Base-by-base conservation (phyloP, 2,113 vertebrate genomes). In the Henicopernis longicauda region DNA sequence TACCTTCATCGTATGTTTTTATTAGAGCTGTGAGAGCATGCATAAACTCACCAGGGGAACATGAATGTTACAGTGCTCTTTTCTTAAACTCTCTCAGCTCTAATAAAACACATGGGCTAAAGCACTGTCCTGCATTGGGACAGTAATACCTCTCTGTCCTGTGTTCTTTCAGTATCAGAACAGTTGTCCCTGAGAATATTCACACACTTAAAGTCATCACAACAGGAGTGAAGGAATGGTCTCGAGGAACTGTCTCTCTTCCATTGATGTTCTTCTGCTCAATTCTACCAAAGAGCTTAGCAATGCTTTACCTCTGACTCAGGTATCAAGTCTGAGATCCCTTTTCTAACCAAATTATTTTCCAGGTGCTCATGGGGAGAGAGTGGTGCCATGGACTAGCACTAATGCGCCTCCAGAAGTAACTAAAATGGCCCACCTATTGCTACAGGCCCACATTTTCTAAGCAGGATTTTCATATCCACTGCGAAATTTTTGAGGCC, bases 1-100 rank as follows among this genome's bases (percentile, higher is more conserved):
- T 97, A 96, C 96, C 95, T 97, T 97, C 95, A 93, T 88, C 66
- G n/a, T 93, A 71, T 97, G 95, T 97, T 97, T 97, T 97, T 93
- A 96, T 97, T 97, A 97, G 91, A 96, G 86, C 97, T 96, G 95
- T 89, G 89, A 96, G 93, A 97, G 97, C 97, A 82, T 76, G 97
- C 92, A 97, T 95, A 97, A 95, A 94, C 82, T 89, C 94, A 97
- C 94, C 86, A 73, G 93, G 94, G 92, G 77, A 73, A 96, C 70
- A 89, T 80, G 89, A 40, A 91, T 8, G 7, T 88, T 95, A 91
- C 92, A 94, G 91, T 86, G 47, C 82, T 95, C 92, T 80, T 95
- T 95, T 90, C 65, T 90, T 92, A 93, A 96, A 82, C 58, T 86
- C 65, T 70, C 63, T 86, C 74, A 65, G 71, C 77, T 95, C 78